Base-by-base conservation (phyloP, 1,140 invertebrate genomes). In the Neodiprion lecontei region DNA sequence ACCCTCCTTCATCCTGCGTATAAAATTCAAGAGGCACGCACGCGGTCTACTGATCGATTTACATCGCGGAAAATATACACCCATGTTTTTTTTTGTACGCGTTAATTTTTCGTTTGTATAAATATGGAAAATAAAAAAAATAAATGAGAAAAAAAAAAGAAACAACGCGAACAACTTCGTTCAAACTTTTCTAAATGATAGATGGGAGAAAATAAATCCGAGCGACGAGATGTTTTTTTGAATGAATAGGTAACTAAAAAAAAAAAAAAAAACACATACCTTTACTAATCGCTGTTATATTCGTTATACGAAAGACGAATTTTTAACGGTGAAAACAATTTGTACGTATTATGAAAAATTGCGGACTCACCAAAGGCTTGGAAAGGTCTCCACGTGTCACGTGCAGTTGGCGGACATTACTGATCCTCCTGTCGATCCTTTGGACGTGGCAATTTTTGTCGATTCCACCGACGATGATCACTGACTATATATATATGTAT, bases 161-260 rank as follows among this genome's bases (percentile, higher is more conserved):
- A 40, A 40, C 28, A 7, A 7, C 8, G 47, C 48, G 48, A 47
- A 67, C 67, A 74, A 69, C 70, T 69, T 74, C 17, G 1, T 53
- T 69, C 21, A 61, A 14, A 69, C 72, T 47, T 50, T 70, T 50
- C 3, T n/a, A 21, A 53, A 50, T 28, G 49, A 40, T 49, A 69
- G 1, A 0, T 48, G 17, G 40, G 47, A 48, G 40, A 49, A 9
- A 48, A 71, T 71, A 71, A 50, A 71, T 23, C 23, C 14, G 17
- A 69, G 67, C 48, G 47, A 74, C 70, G 65, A 69, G 70, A 74
- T 68, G 48, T 9, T 12, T 69, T 69, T 74, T 50, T 47, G 70
- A 74, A 69, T 53, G 47, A 73, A 48, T n/a, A 50, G 53, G 69
- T 72, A 72, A 72, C 53, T 28, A 40, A 72, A 67, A 72, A 74